Conservation (phyloP, 1,140 invertebrate species). For the Homalodisca vitripennis region DNA sequence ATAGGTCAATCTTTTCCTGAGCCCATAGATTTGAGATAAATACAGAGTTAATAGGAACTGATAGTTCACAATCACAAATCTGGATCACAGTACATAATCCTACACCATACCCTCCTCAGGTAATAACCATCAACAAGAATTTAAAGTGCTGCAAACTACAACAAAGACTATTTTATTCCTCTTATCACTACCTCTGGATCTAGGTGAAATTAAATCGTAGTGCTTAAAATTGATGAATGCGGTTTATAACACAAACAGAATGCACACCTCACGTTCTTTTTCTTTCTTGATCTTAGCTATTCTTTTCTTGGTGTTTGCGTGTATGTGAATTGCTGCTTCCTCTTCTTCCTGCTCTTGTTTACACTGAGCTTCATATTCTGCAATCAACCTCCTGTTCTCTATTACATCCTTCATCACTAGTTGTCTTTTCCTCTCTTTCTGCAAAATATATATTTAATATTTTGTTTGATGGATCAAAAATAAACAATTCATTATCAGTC, state of each 20-base stretch:
- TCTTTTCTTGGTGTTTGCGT: constrained; percentile 32
- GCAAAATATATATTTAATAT: constrained; percentile 19
- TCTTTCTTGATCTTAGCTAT: constrained; percentile 33
- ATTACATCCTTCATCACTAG: constrained; percentile 30
- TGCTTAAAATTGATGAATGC: background rate
- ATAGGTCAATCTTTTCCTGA: too few relatives aligned
- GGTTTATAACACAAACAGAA: too few relatives aligned
- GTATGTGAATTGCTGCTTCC: constrained; percentile 34
- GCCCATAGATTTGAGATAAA: too few relatives aligned
- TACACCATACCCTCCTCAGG: too few relatives aligned
- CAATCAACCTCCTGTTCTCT: constrained; percentile 32
- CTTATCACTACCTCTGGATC: background rate
- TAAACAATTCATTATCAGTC: too few relatives aligned
- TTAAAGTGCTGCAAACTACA: background rate
- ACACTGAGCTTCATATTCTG: constrained; percentile 16
- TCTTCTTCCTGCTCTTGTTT: constrained; percentile 35
- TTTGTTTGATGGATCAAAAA: too few relatives aligned
- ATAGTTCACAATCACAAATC: too few relatives aligned
- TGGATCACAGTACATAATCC: too few relatives aligned
- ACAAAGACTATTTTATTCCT: background rate
- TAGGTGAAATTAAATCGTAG: background rate
- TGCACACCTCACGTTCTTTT: constrained; percentile 33
- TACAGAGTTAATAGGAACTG: too few relatives aligned
- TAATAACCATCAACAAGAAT: too few relatives aligned
- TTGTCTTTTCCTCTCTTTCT: constrained; percentile 31